Conservation (phyloP, 2,113 vertebrate genomes). For the Siphamia tubifer region DNA sequence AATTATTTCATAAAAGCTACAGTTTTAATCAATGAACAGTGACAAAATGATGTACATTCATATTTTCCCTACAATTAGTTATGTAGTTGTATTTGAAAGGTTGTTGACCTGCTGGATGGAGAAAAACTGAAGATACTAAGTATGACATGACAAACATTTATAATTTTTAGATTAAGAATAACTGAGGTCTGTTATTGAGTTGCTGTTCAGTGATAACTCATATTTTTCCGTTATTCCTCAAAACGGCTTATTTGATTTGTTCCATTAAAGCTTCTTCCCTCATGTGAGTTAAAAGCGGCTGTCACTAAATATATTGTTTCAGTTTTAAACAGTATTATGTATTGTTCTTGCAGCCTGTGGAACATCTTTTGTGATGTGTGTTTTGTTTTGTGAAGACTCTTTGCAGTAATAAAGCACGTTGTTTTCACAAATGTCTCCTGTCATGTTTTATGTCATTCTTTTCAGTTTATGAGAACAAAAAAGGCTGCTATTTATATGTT, state of each 20-base stretch:
- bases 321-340: background rate
- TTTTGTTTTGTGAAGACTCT: slow-evolving; percentile 2
- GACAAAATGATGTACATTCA: too few relatives aligned
- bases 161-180: too few relatives aligned
- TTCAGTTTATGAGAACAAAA: slow-evolving; percentile 1
- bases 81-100: too few relatives aligned
- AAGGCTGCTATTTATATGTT: slow-evolving; percentile 20
- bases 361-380: slow-evolving; percentile 19
- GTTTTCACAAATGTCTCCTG: slow-evolving; percentile 6
- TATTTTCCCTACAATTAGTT: too few relatives aligned
- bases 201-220: too few relatives aligned
- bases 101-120: too few relatives aligned
- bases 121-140: too few relatives aligned
- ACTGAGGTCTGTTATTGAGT: too few relatives aligned
- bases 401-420: background rate
- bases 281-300: background rate
- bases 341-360: slow-evolving; percentile 4
- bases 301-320: background rate
- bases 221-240: too few relatives aligned
- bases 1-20: too few relatives aligned
- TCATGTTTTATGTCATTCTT: slow-evolving; percentile 14
- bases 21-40: too few relatives aligned
- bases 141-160: too few relatives aligned
- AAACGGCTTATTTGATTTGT: background rate
- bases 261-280: background rate